Conservation (phyloP, 2,797 vertebrate genomes). For the Peromyscus melanophrys region DNA sequence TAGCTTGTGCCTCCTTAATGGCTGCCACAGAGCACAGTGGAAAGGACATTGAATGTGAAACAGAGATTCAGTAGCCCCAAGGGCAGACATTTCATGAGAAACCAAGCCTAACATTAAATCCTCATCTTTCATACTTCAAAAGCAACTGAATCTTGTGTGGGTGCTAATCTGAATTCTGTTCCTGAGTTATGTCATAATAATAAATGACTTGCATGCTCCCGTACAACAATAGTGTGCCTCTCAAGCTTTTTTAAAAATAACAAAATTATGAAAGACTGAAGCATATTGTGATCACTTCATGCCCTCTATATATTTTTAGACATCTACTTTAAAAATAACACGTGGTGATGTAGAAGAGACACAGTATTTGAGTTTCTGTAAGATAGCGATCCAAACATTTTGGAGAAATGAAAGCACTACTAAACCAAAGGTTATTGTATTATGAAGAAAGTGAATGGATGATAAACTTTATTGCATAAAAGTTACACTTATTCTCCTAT, state of each 20-base stretch:
- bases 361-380: slow-evolving; percentile 13
- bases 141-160: slow-evolving; percentile 25
- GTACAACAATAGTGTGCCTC: slow-evolving; percentile 12
- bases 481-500: not conserved
- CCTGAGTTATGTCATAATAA: slow-evolving; percentile 53
- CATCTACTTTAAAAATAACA: not conserved
- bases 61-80: slow-evolving; percentile 55
- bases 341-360: not conserved
- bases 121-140: slow-evolving; percentile 60
- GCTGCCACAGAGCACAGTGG: not conserved
- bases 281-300: slow-evolving; percentile 25
- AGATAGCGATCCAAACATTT: not conserved
- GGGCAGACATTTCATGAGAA: slow-evolving; percentile 67
- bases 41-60: slow-evolving; percentile 67
- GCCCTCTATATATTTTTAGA: not conserved
- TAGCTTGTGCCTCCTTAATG: slow-evolving; percentile 45
- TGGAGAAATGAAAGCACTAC: slow-evolving; percentile 22
- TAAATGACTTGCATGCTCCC: slow-evolving; percentile 52
- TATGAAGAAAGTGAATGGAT: not conserved
- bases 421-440: slow-evolving; percentile 16
- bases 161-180: slow-evolving; percentile 66
- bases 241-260: not conserved
- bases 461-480: not conserved
- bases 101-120: slow-evolving; percentile 36
- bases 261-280: not conserved